Base-by-base conservation (phyloP, 2,113 vertebrate species). In the Charina bottae region DNA sequence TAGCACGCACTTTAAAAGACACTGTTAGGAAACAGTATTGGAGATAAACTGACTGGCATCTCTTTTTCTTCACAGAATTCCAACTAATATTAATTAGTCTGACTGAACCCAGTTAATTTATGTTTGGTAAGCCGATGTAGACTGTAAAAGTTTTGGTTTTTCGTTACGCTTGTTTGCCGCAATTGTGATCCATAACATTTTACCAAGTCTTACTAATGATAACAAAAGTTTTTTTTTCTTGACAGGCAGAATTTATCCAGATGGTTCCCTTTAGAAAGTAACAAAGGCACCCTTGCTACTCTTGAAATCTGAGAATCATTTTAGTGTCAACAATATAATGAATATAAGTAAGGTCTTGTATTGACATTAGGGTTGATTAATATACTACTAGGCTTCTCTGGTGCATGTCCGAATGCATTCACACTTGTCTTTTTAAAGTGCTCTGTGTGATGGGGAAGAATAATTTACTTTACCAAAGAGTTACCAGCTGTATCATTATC, bases 41-140 rank as follows among this genome's bases (percentile, higher is more conserved):
- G 59, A 90, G 68, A 88, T 64, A 46, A 90, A 37, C 15, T 46
- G 53, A 8, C 5, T 90, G 89, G 60, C 37, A 2, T 33, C 60
- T n/a, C 83, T 78, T 94, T 85, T 84, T 86, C 93, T 93, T 90
- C 78, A 87, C 11, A 87, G 89, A 94, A 93, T 60, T 33, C 91
- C 94, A 55, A 9, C 90, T 37, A 7, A 46, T 90, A 0, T 28
- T 37, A 21, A 60, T 91, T 0, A 26, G 72, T 93, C 11, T 84
- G 21, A 49, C 42, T 92, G 53, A 86, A n/a, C 19, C 28, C 8
- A 33, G 46, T 83, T 83, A 37, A 90, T 60, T 90, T 60, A 2
- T n/a, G 2, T 90, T 86, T 86, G 84, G 83, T 83, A 24, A 68
- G 26, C 26, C 83, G 54, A 46, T 21, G 24, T 12, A 24, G 37